Base-by-base conservation (phyloP, 2,113 vertebrate genomes). In the Montifringilla adamsi region DNA sequence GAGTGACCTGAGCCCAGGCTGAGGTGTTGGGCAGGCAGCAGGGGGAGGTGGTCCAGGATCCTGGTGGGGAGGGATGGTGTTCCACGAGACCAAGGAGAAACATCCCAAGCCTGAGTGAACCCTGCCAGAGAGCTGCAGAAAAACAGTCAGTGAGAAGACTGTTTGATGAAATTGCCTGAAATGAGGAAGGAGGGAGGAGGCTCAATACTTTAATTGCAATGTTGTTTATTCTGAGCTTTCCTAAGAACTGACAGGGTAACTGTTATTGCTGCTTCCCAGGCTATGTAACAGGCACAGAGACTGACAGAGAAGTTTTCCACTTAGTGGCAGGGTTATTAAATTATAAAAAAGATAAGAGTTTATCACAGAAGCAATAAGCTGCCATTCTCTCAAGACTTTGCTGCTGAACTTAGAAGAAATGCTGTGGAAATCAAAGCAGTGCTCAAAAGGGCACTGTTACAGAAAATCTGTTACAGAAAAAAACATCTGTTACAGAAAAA, bases 1-100 rank as follows among this genome's bases (percentile, higher is more conserved):
- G 37, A 53, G 14, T 26, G 0, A 53, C 3, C 4, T 0, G 0
- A 31, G 17, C 37, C 22, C 18, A 31, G 62, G 76, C 37, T 7
- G 11, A 17, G 50, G 63, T 19, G 12, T 26, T 1, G 6, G 55
- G 47, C 2, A 5, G 58, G 39, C 3, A 2, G 10, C 8, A 5
- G 3, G 6, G 33, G 52, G 22, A 66, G 62, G 49, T 23, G 16
- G 17, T 28, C 47, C 14, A 2, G 60, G 73, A 12, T 46, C 33
- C 44, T 53, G 69, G 3, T 1, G 3, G 39, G 19, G 47, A 41
- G 28, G 22, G 66, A 26, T 22, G 33, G 13, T 35, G 19, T 15
- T 94, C 10, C 8, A 6, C 28, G 50, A 58, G 33, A 68, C 2
- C 49, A 11, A 60, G 43, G 59, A 91, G 31, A 68, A 49, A 26